Evolutionary conservation across 2,888 invertebrate genomes (phyloP).

Genomic region (Morinoia aosen): DNA sequence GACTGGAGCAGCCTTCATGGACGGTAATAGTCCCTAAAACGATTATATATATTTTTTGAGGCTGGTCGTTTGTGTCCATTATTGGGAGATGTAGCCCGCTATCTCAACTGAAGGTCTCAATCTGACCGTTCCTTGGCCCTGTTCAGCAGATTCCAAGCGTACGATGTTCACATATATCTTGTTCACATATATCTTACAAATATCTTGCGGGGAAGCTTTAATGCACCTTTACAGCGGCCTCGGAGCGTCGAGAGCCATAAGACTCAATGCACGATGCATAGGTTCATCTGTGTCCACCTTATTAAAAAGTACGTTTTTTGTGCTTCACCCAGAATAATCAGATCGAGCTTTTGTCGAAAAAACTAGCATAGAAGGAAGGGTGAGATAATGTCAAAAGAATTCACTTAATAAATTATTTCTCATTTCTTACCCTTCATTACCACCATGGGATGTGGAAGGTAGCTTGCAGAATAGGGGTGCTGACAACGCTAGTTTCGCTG

Average conservation of each 20-base stretch:
- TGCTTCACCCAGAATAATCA: not conserved
- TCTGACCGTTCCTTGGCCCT: not conserved
- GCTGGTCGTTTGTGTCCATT: slow-evolving; percentile 47
- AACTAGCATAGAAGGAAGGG: not conserved
- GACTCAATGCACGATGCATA: not conserved
- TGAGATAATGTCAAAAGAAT: not conserved
- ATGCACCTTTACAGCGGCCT: not conserved
- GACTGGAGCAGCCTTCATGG: slow-evolving; percentile 34
- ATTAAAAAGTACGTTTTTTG: not conserved
- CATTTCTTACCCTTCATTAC: no score
- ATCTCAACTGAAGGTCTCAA: slow-evolving; percentile 35
- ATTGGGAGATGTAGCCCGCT: slow-evolving; percentile 45
- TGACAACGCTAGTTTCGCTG: no score
- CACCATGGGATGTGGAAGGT: no score
- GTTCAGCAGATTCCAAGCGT: not conserved
- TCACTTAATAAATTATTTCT: no score
- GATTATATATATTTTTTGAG: slow-evolving; percentile 53
- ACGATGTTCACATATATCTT: not conserved
- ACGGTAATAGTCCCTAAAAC: slow-evolving; percentile 51
- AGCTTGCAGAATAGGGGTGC: no score
- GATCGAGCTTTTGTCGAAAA: not conserved
- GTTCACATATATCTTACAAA: not conserved
- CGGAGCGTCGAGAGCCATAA: not conserved
- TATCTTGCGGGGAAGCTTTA: not conserved
- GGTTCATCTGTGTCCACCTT: not conserved